phyloP scores from a whole-genome alignment of 2,113 vertebrate genomes.

The Crypturellus undulatus region DNA sequence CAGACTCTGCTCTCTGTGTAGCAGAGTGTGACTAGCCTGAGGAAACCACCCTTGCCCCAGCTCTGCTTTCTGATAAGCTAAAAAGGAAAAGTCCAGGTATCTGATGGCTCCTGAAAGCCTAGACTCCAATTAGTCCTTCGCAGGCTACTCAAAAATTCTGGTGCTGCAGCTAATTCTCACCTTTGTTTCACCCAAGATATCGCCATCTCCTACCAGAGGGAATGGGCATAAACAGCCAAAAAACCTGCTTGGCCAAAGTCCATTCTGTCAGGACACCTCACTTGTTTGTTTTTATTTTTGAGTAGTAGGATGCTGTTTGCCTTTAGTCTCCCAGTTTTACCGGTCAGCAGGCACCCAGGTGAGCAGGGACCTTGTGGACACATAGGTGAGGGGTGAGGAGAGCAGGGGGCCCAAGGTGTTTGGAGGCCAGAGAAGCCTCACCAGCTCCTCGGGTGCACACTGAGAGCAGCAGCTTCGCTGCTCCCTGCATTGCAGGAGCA shows the following conservation, averaged over 20 bases:
- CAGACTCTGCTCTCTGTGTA: background rate
- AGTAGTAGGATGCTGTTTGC: background rate
- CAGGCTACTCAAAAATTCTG: background rate
- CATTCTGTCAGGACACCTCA: background rate
- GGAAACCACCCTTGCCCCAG: background rate
- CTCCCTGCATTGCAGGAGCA: background rate
- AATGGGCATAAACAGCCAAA: background rate
- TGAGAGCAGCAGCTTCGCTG: background rate
- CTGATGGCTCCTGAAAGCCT: background rate
- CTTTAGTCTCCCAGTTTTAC: background rate
- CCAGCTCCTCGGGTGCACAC: fast-evolving
- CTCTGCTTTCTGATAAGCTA: fast-evolving
- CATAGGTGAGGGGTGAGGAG: background rate
- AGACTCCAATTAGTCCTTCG: background rate
- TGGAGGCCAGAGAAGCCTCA: background rate
- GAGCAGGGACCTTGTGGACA: background rate
- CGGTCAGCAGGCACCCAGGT: background rate
- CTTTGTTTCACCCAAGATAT: background rate
- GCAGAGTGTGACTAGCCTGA: background rate
- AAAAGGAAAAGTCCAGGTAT: background rate
- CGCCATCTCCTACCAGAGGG: background rate
- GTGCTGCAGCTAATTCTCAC: background rate
- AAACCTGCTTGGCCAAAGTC: background rate
- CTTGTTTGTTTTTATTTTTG: background rate
- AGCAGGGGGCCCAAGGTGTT: background rate